Conservation (phyloP, 2,113 vertebrate species). For the Chrysemys picta region DNA sequence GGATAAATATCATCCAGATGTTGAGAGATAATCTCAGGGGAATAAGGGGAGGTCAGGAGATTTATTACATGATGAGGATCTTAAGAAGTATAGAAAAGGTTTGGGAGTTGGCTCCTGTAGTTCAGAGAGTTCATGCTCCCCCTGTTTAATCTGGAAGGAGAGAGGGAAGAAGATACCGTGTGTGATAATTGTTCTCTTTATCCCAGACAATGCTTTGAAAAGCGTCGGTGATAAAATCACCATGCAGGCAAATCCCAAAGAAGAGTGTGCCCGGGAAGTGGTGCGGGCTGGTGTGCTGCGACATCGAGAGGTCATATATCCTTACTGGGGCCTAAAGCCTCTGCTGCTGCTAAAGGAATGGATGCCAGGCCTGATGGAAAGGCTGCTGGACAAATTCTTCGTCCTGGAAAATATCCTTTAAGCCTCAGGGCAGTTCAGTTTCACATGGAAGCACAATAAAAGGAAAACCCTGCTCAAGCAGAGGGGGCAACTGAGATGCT, state of each 20-base stretch:
- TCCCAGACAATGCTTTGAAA: constrained; percentile 18
- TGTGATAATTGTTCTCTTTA: not conserved
- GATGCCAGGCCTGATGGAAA: not conserved
- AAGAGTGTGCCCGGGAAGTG: constrained; percentile 32
- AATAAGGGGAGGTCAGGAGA: not conserved
- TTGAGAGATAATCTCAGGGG: not conserved
- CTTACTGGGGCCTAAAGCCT: constrained; percentile 23
- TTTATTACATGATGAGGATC: not conserved
- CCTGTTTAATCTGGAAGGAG: not conserved
- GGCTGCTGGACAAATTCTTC: not conserved
- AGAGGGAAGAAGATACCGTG: not conserved
- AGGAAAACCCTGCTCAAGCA: not conserved
- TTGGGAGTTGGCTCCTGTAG: not conserved
- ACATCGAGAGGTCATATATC: constrained; percentile 38
- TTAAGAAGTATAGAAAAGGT: not conserved
- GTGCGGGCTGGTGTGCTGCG: constrained; percentile 26
- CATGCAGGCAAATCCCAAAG: constrained; percentile 5
- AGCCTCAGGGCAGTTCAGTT: not conserved
- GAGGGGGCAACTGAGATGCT: not conserved
- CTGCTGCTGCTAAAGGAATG: not conserved
- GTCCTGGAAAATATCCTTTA: constrained; percentile 30
- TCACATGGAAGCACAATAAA: not conserved
- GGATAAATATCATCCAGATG: too few species aligned
- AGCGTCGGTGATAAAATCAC: not conserved
- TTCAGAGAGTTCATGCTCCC: not conserved